Evolutionary conservation across 2,113 vertebrate species (phyloP).

Genomic region (Chloroceryle aenea): DNA sequence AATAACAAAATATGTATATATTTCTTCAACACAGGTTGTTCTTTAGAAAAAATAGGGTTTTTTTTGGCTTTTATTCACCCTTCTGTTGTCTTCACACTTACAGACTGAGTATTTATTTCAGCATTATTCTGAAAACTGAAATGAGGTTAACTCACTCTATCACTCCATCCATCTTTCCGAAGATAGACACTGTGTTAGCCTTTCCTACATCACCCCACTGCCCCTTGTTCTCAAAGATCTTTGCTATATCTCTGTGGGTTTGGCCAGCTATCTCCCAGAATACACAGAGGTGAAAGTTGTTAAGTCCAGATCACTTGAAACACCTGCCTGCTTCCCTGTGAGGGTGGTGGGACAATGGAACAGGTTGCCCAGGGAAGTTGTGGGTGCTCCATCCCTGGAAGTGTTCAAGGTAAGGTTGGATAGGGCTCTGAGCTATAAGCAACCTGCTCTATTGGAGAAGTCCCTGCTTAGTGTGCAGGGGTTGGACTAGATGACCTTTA

Average conservation of each 20-base stretch:
- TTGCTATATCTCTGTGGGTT: not conserved
- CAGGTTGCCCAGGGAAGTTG: too few species aligned
- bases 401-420: too few species aligned
- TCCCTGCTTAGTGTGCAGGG: too few species aligned
- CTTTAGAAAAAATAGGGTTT: not conserved
- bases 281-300: accelerated
- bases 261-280: not conserved
- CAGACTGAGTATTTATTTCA: not conserved
- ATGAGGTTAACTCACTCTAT: not conserved
- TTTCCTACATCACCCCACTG: not conserved
- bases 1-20: not conserved
- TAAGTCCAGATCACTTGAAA: not conserved
- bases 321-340: not conserved
- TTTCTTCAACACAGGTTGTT: not conserved
- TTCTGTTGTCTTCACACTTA: not conserved
- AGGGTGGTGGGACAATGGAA: too few species aligned
- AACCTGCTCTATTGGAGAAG: too few species aligned
- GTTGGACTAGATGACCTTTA: too few species aligned
- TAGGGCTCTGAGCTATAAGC: too few species aligned
- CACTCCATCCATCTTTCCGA: not conserved
- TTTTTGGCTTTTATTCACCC: not conserved
- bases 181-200: not conserved
- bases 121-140: not conserved
- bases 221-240: not conserved
- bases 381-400: too few species aligned